Evolutionary conservation across 1,140 invertebrate species (phyloP).

Genomic region (Cydia amplana): DNA sequence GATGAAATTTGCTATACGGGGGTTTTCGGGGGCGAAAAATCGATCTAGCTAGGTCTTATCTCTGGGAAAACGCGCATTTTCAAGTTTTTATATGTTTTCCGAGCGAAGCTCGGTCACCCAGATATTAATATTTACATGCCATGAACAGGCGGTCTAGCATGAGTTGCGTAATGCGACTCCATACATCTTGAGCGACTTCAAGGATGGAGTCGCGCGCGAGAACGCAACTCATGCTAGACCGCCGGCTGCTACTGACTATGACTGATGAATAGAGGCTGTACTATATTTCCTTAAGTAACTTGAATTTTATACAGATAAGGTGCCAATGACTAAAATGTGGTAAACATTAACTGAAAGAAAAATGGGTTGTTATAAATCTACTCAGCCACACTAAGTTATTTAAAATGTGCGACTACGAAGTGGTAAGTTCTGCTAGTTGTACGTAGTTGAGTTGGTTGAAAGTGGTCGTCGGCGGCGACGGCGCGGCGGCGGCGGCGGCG

Average conservation of each 20-base stretch:
- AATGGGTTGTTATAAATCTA: background rate
- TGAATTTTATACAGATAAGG: background rate
- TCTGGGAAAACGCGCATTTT: too few species aligned
- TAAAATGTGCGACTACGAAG: constrained; percentile 36
- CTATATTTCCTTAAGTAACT: background rate
- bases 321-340: background rate
- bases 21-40: too few species aligned
- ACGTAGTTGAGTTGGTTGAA: constrained; percentile 40
- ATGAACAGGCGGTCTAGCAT: too few species aligned
- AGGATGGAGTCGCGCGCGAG: too few species aligned
- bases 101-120: too few species aligned
- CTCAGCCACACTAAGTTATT: constrained; percentile 23
- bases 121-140: background rate
- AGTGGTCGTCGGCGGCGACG: constrained; percentile 41
- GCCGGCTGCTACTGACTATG: background rate
- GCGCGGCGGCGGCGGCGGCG: constrained; percentile 49
- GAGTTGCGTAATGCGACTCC: too few species aligned
- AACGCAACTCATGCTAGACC: too few species aligned
- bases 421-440: constrained; percentile 45
- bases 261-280: background rate
- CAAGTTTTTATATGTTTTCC: too few species aligned
- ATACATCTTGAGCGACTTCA: too few species aligned
- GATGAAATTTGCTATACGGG: too few species aligned
- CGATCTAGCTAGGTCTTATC: too few species aligned
- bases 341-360: background rate